phyloP scores from a whole-genome alignment of 2,888 invertebrate genomes.

The Actias luna region DNA sequence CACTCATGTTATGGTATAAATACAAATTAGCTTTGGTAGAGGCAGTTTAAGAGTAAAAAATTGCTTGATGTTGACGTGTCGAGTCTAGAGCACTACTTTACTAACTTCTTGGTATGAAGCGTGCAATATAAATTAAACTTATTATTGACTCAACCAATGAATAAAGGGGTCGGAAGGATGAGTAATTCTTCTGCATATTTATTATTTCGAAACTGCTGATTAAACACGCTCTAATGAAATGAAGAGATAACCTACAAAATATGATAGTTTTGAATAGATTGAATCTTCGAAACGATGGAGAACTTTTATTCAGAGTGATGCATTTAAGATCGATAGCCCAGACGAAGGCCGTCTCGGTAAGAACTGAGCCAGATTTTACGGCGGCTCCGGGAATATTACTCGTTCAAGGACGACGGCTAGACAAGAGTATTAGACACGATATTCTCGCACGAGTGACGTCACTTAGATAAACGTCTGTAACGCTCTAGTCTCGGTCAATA shows the following conservation, averaged over 20 bases:
- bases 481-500: not conserved
- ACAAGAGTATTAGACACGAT: constrained; percentile 11
- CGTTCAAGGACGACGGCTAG: constrained; percentile 16
- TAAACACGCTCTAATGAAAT: not conserved
- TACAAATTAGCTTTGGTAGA: too few species aligned
- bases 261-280: not conserved
- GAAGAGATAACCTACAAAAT: not conserved
- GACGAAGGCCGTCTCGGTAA: constrained; percentile 28
- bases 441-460: constrained; percentile 13
- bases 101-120: too few species aligned
- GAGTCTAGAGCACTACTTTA: too few species aligned
- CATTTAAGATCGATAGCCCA: constrained; percentile 43
- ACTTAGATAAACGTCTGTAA: constrained; percentile 1
- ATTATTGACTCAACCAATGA: too few species aligned
- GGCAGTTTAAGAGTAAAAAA: too few species aligned
- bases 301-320: constrained; percentile 33
- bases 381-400: constrained; percentile 13
- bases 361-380: constrained; percentile 34
- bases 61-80: too few species aligned
- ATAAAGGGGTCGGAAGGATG: not conserved
- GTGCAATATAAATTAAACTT: too few species aligned
- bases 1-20: too few species aligned
- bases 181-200: not conserved
- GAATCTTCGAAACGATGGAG: not conserved
- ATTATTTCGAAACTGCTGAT: not conserved